Evolutionary conservation across 2,113 vertebrate genomes (phyloP).

Genomic region (Crotalus helleri): DNA sequence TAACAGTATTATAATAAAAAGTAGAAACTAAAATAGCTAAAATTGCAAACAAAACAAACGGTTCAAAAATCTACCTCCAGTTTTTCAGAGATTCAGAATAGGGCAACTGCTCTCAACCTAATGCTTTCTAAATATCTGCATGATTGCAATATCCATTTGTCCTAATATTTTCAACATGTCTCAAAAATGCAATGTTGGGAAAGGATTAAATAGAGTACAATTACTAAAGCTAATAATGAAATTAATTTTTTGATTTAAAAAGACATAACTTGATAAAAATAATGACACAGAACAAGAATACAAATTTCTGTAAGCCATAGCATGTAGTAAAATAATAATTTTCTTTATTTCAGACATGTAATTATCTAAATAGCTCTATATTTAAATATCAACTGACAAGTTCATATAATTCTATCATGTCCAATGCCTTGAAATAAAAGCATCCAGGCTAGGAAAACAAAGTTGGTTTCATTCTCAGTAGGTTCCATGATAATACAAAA

Average conservation of each 20-base stretch:
- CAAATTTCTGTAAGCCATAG: constrained; percentile 23
- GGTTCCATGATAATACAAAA: not conserved
- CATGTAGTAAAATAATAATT: constrained; percentile 23
- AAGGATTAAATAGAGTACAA: not conserved
- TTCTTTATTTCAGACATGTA: constrained; percentile 16
- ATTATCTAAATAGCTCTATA: not conserved
- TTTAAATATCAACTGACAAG: not conserved
- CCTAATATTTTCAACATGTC: not conserved
- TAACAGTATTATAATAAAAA: constrained; percentile 42
- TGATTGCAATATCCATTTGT: not conserved
- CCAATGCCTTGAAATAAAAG: not conserved
- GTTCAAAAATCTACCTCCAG: not conserved
- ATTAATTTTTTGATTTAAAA: constrained; percentile 33
- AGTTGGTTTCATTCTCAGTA: not conserved
- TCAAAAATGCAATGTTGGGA: not conserved
- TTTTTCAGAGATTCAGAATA: not conserved
- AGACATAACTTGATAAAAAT: constrained; percentile 10
- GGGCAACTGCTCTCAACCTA: not conserved
- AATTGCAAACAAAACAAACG: no score
- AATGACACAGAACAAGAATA: constrained; percentile 9
- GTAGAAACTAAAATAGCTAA: not conserved
- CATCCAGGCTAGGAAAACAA: not conserved
- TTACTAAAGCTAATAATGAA: constrained; percentile 41
- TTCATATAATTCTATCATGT: not conserved
- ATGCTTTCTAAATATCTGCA: not conserved